Base-by-base conservation (phyloP, 2,888 invertebrate genomes). In the Lasioglossum figueresi region DNA sequence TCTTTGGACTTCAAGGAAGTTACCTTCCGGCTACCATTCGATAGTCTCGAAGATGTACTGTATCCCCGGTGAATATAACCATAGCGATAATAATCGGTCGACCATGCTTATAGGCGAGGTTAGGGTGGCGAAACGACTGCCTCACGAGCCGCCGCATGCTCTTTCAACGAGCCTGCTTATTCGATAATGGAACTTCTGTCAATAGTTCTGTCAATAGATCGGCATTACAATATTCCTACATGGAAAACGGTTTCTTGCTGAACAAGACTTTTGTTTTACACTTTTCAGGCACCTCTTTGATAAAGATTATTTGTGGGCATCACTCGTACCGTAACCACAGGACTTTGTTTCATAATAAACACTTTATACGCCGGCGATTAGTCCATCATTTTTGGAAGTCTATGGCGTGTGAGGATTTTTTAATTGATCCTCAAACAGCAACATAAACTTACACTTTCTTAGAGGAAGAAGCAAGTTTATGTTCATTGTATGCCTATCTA, bases 1-100 rank as follows among this genome's bases (percentile, higher is more conserved):
- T 71, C 79, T 79, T 84, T 76, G 73, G 80, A 80, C 80, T 80
- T 76, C 37, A 79, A 83, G 84, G 82, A 88, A 91, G 88, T 92
- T 90, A 90, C 91, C 92, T 92, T 92, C 92, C 91, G 92, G 91
- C 90, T 90, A 88, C 88, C 89, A 52, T 85, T 89, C 90, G 89
- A 90, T 90, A 88, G 86, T 87, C 84, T 86, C 83, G 87, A 88
- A 86, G 91, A 86, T 89, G 85, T 85, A 90, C 91, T 79, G 89
- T 91, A 88, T 79, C 79, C 88, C 76, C 78, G 81, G 82, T 74
- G 88, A 90, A 85, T 86, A 90, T 87, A 91, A 91, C 88, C 90
- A 48, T 76, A 74, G 52, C 88, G 90, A 90, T 90, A 88, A 90
- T 90, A 85, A 90, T 90, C 90, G 88, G 82, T 72, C 52, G 79